Conservation (phyloP, 2,888 invertebrate genomes). For the Ommatoiulus sabulosus region DNA sequence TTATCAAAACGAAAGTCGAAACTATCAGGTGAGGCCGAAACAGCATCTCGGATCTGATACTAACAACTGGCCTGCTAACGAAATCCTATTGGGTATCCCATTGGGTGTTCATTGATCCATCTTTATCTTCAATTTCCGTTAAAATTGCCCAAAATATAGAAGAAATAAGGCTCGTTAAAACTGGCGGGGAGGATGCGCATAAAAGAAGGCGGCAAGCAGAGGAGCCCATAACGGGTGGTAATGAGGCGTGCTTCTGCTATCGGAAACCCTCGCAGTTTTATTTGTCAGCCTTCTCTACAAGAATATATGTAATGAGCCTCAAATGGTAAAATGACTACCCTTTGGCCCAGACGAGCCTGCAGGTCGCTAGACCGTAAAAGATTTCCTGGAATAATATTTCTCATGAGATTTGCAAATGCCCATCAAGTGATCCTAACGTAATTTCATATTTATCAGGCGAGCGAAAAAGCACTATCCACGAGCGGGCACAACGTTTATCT, state of each 20-base stretch:
- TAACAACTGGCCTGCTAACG: neutral
- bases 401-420: neutral
- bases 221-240: conserved; percentile 11
- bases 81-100: neutral
- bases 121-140: conserved; percentile 19
- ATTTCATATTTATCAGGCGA: conserved; percentile 5
- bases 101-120: conserved; percentile 19
- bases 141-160: conserved; percentile 6
- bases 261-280: neutral
- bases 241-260: conserved; percentile 19
- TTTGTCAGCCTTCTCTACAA: neutral
- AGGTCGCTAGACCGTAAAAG: conserved; percentile 14
- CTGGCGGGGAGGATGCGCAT: neutral
- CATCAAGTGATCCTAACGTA: conserved; percentile 19
- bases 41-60: neutral
- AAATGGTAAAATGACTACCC: conserved; percentile 19
- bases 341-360: neutral
- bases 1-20: neutral
- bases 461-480: neutral
- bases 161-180: conserved; percentile 19
- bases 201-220: neutral
- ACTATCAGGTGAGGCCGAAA: neutral
- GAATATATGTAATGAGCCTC: conserved; percentile 8
- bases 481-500: conserved; percentile 19
- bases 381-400: neutral